A percentile compares a stretch with the other conserved stretches of the same genome.
Conservation (phyloP, 2,888 invertebrate species). For the Teleogryllus oceanicus region DNA sequence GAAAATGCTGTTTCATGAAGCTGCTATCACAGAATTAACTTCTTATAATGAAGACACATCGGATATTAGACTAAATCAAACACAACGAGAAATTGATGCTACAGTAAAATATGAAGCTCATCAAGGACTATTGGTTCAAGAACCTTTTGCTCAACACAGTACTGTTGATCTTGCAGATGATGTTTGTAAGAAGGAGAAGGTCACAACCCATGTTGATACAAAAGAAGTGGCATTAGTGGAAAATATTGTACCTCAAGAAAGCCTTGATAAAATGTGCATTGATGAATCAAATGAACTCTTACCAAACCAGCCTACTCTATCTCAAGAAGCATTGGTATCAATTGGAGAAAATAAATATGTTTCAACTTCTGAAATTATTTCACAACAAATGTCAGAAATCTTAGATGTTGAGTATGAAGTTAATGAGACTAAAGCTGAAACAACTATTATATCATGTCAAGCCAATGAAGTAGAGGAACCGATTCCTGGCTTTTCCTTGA, state of each 20-base stretch:
- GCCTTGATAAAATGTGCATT: background rate
- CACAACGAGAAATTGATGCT: slow-evolving; percentile 21
- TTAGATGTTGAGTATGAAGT: slow-evolving; percentile 25
- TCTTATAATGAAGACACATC: slow-evolving; percentile 22
- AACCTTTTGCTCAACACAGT: slow-evolving; percentile 39
- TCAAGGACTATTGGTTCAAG: slow-evolving; percentile 22
- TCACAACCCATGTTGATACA: slow-evolving; percentile 26
- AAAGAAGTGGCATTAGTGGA: slow-evolving; percentile 26
- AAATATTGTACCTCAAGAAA: background rate
- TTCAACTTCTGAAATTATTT: slow-evolving; percentile 33
- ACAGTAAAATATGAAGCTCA: slow-evolving; percentile 25
- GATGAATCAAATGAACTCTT: no score
- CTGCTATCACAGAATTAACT: slow-evolving; percentile 24
- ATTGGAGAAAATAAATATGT: slow-evolving; percentile 34
- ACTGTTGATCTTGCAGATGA: slow-evolving; percentile 25
- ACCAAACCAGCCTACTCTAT: no score
- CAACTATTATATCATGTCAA: slow-evolving; percentile 30
- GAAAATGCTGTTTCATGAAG: background rate
- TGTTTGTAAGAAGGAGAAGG: slow-evolving; percentile 20
- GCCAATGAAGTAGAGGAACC: slow-evolving; percentile 31
- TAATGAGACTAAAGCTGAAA: slow-evolving; percentile 31
- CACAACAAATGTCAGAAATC: slow-evolving; percentile 33
- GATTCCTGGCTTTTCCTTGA: slow-evolving; percentile 23
- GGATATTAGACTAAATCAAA: background rate
- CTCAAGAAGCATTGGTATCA: background rate